Conservation (phyloP, 2,113 vertebrate genomes). For the Sander vitreus region DNA sequence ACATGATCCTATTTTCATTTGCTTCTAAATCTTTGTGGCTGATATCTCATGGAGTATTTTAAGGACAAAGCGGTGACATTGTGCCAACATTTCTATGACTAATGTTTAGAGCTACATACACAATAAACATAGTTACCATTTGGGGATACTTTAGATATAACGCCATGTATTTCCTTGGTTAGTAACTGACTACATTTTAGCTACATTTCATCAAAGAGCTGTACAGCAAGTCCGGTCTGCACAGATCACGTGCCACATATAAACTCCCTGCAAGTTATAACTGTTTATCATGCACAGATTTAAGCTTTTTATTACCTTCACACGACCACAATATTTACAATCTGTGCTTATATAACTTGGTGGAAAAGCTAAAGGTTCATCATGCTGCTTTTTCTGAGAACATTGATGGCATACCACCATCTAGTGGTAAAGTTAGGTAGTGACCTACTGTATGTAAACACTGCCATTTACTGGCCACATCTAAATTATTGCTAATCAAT, state of each 20-base stretch:
- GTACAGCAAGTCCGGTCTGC: neutral
- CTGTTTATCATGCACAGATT: neutral
- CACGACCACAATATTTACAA: neutral
- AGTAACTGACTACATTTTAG: neutral
- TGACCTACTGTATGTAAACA: neutral
- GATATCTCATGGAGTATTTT: neutral
- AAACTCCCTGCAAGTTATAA: neutral
- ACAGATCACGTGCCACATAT: neutral
- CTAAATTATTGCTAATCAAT: neutral
- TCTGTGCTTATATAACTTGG: constrained; percentile 4
- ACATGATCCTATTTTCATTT: neutral
- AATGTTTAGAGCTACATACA: neutral
- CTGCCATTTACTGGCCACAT: neutral
- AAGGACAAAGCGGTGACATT: constrained; percentile 8
- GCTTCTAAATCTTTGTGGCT: neutral
- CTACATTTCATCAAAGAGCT: neutral
- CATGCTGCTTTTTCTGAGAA: neutral
- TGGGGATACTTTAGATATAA: neutral
- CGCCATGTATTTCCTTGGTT: neutral
- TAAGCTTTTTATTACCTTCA: neutral
- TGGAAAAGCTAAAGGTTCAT: neutral
- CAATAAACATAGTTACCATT: neutral
- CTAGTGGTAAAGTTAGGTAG: constrained; percentile 61
- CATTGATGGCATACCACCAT: constrained; percentile 30
- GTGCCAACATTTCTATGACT: neutral